phyloP scores from a whole-genome alignment of 1,140 invertebrate species.

The Caerostris extrusa region DNA sequence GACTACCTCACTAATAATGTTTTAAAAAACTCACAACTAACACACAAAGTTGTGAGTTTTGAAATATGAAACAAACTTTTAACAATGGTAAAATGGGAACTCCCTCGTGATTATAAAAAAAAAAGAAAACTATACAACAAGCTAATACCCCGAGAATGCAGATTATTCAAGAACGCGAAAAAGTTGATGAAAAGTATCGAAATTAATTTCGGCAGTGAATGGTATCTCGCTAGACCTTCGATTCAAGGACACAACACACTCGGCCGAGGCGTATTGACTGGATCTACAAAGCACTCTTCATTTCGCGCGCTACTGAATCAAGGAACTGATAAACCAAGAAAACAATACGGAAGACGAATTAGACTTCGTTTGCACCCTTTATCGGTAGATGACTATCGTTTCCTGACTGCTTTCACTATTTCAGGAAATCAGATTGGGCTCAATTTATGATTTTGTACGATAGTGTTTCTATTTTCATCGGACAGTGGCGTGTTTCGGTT shows the following conservation, averaged over 20 bases:
- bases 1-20: too few species aligned
- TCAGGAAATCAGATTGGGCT: background rate
- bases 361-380: background rate
- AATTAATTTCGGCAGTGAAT: background rate
- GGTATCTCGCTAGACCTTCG: constrained; percentile 12
- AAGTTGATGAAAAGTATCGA: too few species aligned
- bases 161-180: too few species aligned
- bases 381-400: background rate
- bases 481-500: too few species aligned
- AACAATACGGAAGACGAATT: constrained; percentile 32
- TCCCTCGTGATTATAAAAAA: too few species aligned
- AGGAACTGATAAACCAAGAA: constrained; percentile 16
- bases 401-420: background rate
- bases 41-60: too few species aligned
- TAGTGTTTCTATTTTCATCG: background rate
- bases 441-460: background rate
- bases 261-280: background rate
- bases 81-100: too few species aligned
- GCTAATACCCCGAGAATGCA: too few species aligned
- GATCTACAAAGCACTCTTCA: constrained; percentile 10
- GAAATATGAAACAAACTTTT: too few species aligned
- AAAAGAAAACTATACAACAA: too few species aligned
- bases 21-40: too few species aligned
- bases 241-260: constrained; percentile 7
- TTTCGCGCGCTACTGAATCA: constrained; percentile 33